Evolutionary conservation across 2,113 vertebrate species (phyloP).

Genomic region (Oenanthe oenanthe): DNA sequence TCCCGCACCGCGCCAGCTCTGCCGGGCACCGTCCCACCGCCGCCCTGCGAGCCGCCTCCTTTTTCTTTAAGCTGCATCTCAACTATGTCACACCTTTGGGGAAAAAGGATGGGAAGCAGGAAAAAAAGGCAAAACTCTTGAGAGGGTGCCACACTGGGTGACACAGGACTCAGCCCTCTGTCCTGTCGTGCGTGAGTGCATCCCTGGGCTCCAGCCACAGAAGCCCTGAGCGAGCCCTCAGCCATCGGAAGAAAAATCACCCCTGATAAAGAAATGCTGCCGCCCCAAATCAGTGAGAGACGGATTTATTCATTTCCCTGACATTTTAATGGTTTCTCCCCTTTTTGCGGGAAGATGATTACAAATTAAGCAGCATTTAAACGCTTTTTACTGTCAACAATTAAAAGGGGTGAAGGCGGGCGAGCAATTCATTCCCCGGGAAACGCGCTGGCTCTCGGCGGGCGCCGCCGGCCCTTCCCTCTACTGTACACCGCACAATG

Average conservation of each 20-base stretch:
- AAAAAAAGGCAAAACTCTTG: neutral
- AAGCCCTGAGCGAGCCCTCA: neutral
- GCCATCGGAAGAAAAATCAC: conserved; percentile 59
- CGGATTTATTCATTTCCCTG: conserved; percentile 75
- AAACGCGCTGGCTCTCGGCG: conserved; percentile 72
- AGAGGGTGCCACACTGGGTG: rapidly evolving
- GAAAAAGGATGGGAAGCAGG: neutral
- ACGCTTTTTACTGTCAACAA: conserved; percentile 83
- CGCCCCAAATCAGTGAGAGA: conserved; percentile 21
- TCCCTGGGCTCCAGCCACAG: neutral
- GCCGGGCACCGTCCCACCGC: rapidly evolving
- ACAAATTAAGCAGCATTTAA: conserved; percentile 85
- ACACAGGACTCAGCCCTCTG: rapidly evolving
- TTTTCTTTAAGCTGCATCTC: neutral
- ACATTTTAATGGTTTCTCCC: conserved; percentile 79
- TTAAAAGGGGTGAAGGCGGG: conserved; percentile 74
- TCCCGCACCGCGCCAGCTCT: rapidly evolving
- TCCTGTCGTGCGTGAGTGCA: rapidly evolving
- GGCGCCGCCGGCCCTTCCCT: conserved; percentile 59
- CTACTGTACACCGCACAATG: conserved; percentile 72
- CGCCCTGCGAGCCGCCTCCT: rapidly evolving
- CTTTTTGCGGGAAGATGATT: conserved; percentile 76
- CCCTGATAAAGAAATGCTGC: conserved; percentile 53
- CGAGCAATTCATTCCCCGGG: conserved; percentile 82
- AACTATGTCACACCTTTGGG: neutral